Evolutionary conservation across 2,113 vertebrate species (phyloP), one percentile per base, ranked within the genome.

Genomic region (Albula glossodonta): DNA sequence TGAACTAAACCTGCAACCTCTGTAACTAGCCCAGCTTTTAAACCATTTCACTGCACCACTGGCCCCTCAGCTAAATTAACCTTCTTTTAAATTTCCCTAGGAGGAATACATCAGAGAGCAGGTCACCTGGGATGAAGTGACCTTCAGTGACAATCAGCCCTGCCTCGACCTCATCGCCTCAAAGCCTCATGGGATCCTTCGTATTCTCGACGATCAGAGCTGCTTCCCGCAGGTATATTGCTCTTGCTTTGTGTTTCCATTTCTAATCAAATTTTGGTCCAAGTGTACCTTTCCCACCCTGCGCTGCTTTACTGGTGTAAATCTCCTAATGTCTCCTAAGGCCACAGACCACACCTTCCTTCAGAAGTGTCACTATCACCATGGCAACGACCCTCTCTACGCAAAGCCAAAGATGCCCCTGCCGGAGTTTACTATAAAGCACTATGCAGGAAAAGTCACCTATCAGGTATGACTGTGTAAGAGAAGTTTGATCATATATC

Each of bases 351-450:
- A 99, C 94, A 99, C 98, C 0, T 99, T 99, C 91, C 97, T 99
- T 87, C 98, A 99, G 95, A 99, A 99, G 94, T 99, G 98, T 94
- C 98, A 99, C 91, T 99, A 99, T 94, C 98, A 99, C 92, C 98
- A 99, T 0, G 96, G 96, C 86, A 92, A 93, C 90, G 95, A 96
- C 87, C 95, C 95, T 0, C 92, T 99, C 3, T 99, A 99, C 91
- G 97, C 95, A 9, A 99, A 98, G 92, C 98, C 98, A 15, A 99
- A 99, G 95, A 98, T 99, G 98, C 98, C 98, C 0, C 95, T 97
- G 88, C 98, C 98, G 0, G 97, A 99, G 92, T 99, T 99, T 92
- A 97, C 97, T 89, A 95, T 99, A 90, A 98, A 96, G 91, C 98
- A 99, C 93, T 99, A 97, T 0, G 98, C 98, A 0, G 98, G 98